A percentile compares a stretch with the other conserved stretches of the same genome.
Evolutionary conservation across 2,113 vertebrate species (phyloP).

Genomic region (Pelodiscus sinensis): DNA sequence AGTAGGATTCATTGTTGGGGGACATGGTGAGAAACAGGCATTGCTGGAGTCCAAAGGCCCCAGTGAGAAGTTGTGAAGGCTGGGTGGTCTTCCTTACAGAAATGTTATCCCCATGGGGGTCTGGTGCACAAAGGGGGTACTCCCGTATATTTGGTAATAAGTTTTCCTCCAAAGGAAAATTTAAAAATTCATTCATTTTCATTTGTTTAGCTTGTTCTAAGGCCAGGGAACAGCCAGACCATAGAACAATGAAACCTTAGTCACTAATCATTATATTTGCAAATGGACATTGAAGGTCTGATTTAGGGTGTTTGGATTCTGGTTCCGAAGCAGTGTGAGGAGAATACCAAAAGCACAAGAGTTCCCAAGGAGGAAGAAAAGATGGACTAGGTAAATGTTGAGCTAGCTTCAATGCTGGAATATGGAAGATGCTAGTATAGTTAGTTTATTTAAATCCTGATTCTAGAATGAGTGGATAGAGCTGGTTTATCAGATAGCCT

Average conservation of each 20-base stretch:
- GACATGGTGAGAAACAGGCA: neutral
- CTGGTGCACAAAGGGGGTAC: neutral
- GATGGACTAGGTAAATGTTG: neutral
- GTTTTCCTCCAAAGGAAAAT: neutral
- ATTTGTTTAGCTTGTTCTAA: neutral
- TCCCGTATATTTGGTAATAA: neutral
- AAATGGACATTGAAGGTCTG: neutral
- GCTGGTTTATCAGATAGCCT: neutral
- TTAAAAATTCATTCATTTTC: neutral
- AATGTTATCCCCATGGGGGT: neutral
- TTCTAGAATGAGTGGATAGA: neutral
- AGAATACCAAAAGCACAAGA: neutral
- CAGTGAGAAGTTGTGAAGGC: no score
- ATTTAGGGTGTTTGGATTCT: neutral
- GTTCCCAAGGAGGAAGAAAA: neutral
- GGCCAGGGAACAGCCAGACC: neutral
- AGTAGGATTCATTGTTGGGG: neutral
- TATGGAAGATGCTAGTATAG: neutral
- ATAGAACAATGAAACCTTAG: neutral
- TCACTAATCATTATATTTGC: neutral
- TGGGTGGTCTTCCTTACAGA: no score
- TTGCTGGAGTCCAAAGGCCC: neutral
- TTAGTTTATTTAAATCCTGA: neutral
- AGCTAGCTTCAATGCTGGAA: neutral
- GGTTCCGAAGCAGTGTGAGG: neutral